Conservation (phyloP, 2,113 vertebrate genomes). For the Myrmecophaga tridactyla region DNA sequence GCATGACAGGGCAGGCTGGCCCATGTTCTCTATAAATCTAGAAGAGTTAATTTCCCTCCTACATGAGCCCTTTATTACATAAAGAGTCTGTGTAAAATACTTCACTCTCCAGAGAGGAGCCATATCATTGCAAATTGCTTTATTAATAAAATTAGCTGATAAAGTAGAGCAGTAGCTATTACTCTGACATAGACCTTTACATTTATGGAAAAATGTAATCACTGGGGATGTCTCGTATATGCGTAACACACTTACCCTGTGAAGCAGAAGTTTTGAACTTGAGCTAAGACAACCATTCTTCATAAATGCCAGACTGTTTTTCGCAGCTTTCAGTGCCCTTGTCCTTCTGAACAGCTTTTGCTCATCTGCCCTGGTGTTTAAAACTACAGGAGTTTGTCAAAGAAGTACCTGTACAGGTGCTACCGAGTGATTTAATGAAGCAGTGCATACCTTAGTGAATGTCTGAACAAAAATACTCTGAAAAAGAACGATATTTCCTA, state of each 20-base stretch:
- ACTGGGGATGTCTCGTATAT: not conserved
- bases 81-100: not conserved
- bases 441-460: not conserved
- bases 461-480: not conserved
- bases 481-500: not conserved
- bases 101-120: constrained; percentile 27
- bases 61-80: not conserved
- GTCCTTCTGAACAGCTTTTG: not conserved
- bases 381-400: not conserved
- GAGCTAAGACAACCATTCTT: not conserved
- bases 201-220: constrained; percentile 29
- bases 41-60: not conserved
- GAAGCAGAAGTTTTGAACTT: not conserved
- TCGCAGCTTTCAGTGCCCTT: not conserved
- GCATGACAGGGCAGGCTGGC: not conserved
- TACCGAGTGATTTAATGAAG: not conserved
- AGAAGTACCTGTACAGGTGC: not conserved
- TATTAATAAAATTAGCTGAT: constrained; percentile 51
- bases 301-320: not conserved
- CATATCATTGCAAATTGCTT: not conserved
- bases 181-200: not conserved
- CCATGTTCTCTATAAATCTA: not conserved
- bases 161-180: not conserved
- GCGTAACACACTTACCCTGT: not conserved
- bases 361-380: not conserved